Conservation (phyloP, 2,888 invertebrate species). For the Rutpela maculata region DNA sequence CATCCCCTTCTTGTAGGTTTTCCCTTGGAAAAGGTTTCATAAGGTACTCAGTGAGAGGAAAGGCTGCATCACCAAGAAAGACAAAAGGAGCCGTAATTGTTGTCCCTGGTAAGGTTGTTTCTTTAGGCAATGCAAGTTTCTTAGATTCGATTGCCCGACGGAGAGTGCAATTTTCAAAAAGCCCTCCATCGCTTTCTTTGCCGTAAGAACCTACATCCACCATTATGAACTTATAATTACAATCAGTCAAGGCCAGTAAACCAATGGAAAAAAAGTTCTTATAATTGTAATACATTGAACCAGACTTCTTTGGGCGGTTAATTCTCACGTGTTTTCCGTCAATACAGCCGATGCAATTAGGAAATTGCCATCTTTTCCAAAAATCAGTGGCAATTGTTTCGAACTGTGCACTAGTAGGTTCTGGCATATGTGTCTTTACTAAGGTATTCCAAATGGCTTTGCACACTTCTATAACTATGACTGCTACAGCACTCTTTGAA, state of each 20-base stretch:
- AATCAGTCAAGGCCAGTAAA: slow-evolving; percentile 13
- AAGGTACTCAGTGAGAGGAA: slow-evolving; percentile 47
- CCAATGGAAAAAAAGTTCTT: slow-evolving; percentile 16
- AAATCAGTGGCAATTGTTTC: slow-evolving; percentile 19
- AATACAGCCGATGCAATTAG: slow-evolving; percentile 40
- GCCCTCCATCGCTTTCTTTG: slow-evolving; percentile 14
- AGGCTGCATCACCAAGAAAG: slow-evolving; percentile 42
- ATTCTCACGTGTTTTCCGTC: slow-evolving; percentile 19
- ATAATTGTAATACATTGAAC: slow-evolving; percentile 22
- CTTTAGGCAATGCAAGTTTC: slow-evolving; percentile 13
- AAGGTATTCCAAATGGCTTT: slow-evolving; percentile 46
- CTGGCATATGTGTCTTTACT: slow-evolving; percentile 31
- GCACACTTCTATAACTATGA: slow-evolving; percentile 2
- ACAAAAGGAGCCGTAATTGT: slow-evolving; percentile 29
- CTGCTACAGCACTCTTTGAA: slow-evolving; percentile 22
- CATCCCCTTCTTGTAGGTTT: slow-evolving; percentile 49
- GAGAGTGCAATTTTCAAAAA: slow-evolving; percentile 23
- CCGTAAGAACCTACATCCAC: slow-evolving; percentile 29
- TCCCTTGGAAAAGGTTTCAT: slow-evolving; percentile 50
- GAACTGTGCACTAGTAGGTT: background rate
- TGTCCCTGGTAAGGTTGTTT: slow-evolving; percentile 16
- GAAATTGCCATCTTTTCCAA: slow-evolving; percentile 40
- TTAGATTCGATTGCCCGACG: background rate
- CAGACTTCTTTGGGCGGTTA: slow-evolving; percentile 9
- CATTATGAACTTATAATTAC: slow-evolving; percentile 24